phyloP scores from a whole-genome alignment of 2,888 invertebrate genomes.

The Doris montereyensis region DNA sequence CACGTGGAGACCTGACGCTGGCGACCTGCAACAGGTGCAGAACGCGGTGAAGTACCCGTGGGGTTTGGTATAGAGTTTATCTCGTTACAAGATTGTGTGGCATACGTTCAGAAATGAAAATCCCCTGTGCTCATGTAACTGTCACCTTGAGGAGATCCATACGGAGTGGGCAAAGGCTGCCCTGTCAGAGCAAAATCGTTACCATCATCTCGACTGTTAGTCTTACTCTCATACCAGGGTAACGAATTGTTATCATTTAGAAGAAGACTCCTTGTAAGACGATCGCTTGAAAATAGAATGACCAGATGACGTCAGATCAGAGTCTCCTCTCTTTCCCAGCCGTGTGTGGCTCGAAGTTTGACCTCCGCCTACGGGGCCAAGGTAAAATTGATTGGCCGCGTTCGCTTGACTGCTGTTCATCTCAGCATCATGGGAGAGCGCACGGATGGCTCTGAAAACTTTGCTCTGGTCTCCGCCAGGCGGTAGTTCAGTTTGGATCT shows the following conservation, averaged over 20 bases:
- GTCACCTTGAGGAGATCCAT: background rate
- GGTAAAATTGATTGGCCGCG: background rate
- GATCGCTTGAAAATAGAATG: too few relatives aligned
- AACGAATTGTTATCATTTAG: background rate
- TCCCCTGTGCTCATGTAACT: background rate
- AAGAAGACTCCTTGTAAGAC: background rate
- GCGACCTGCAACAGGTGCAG: background rate
- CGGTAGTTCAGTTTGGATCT: background rate
- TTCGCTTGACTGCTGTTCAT: background rate
- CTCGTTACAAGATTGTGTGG: too few relatives aligned
- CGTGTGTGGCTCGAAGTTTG: too few relatives aligned
- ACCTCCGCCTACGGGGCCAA: constrained; percentile 3
- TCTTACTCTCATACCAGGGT: background rate
- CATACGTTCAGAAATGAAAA: too few relatives aligned
- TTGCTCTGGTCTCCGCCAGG: background rate
- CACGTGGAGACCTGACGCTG: background rate
- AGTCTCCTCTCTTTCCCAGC: too few relatives aligned
- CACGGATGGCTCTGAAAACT: background rate
- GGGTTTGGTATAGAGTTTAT: too few relatives aligned
- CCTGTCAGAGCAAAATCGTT: background rate
- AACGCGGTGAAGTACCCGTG: background rate
- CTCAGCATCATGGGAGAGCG: background rate
- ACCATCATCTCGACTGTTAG: background rate
- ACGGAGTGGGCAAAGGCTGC: background rate
- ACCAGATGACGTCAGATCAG: too few relatives aligned